Evolutionary conservation across 2,797 vertebrate species (phyloP), one percentile per base, ranked within the genome.

Genomic region (Pempheris klunzingeri): DNA sequence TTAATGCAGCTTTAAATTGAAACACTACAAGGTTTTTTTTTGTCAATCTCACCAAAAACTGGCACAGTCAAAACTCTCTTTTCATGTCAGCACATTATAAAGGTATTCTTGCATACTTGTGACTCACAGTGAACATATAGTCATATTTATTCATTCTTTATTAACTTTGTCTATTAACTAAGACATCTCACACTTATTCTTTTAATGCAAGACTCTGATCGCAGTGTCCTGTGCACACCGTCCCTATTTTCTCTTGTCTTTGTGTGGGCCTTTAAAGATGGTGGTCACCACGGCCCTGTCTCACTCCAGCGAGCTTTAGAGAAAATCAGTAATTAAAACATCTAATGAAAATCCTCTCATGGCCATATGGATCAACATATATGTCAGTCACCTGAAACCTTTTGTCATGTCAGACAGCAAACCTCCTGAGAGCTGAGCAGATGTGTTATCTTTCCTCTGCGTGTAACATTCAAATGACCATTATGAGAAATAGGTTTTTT

Each of bases 271-370:
- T 58, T 75, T 39, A 50, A 71, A 32, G 63, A 34, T 15, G 46
- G n/a, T 20, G 17, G 28, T 62, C 18, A 36, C 26, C 38, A 38
- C 44, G 43, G 49, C 39, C 18, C 41, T 64, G 49, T 52, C 32
- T 24, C 36, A 65, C 24, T 53, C 58, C 28, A 28, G 43, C 39
- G 20, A n/a, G 39, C 57, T 24, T 41, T 7, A 59, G 36, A 17
- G 32, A 52, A 81, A 63, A 26, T 55, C 63, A 68, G 55, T 75
- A 46, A 39, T 53, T 53, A 52, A 26, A 63, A 61, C 36, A 34
- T 43, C 22, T 63, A 50, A 78, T 78, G 46, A 22, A 17, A 75
- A 39, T 46, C 32, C 44, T 54, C 46, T 34, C 44, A 50, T 34
- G 2, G n/a, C 18, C 38, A 8, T 24, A 52, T 71, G 46, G 22